Conservation (phyloP, 2,113 vertebrate species). For the Pelecanus crispus region DNA sequence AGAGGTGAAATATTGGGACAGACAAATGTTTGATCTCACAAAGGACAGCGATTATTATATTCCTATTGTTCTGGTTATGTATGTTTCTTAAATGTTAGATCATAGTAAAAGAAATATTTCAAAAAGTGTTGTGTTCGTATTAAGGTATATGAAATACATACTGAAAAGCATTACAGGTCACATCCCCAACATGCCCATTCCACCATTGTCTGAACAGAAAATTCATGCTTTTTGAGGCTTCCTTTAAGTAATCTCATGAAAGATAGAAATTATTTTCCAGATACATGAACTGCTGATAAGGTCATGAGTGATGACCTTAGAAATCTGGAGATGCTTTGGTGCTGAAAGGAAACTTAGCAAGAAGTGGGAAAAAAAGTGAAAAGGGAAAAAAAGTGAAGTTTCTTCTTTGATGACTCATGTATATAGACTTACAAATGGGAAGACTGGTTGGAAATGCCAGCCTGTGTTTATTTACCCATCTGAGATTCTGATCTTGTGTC, state of each 20-base stretch:
- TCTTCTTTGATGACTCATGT: neutral
- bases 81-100: neutral
- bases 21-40: neutral
- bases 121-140: neutral
- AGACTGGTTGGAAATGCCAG: neutral
- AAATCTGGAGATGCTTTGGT: neutral
- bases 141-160: neutral
- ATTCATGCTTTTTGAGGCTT: neutral
- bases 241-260: neutral
- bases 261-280: neutral
- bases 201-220: neutral
- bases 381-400: neutral
- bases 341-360: neutral
- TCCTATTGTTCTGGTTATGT: neutral
- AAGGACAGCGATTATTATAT: neutral
- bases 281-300: neutral
- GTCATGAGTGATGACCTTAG: neutral
- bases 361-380: neutral
- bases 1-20: neutral
- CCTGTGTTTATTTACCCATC: neutral
- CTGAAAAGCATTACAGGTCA: neutral
- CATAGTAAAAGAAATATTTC: neutral
- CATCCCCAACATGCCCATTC: neutral
- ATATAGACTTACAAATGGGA: neutral
- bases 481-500: neutral